These are phyloP conservation scores for Eurytoma adleriae DNA, from an alignment of 2,888 invertebrate genomes.

Conservation along the genomic window DNA sequence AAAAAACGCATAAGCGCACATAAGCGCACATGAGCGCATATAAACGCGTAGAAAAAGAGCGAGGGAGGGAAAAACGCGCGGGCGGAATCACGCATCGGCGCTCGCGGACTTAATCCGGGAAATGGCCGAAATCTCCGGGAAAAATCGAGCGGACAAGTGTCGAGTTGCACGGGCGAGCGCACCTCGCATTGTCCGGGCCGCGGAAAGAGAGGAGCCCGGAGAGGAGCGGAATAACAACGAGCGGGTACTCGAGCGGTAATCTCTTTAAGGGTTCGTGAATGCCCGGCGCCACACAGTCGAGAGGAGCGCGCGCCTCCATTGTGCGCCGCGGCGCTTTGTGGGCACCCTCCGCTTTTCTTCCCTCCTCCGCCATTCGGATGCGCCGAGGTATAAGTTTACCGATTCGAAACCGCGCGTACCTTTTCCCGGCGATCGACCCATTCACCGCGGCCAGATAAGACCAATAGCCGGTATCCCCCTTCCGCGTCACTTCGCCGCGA, in stretches of 20 bases:
- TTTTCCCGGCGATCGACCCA: constrained; percentile 46
- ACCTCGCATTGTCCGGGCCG: too few relatives aligned
- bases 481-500: background rate
- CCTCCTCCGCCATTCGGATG: background rate
- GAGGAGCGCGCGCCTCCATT: constrained; percentile 37
- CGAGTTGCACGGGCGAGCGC: constrained; percentile 31
- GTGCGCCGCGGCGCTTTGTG: constrained; percentile 21
- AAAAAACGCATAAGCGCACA: too few relatives aligned
- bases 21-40: too few relatives aligned
- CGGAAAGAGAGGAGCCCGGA: constrained; percentile 27
- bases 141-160: constrained; percentile 54
- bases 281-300: constrained; percentile 47
- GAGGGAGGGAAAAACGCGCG: background rate
- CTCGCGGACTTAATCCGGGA: constrained; percentile 29
- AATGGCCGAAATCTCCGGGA: constrained; percentile 34
- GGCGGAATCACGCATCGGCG: constrained; percentile 48
- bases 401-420: constrained; percentile 63
- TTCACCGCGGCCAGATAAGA: constrained; percentile 19
- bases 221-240: constrained; percentile 40
- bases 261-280: constrained; percentile 55
- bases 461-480: background rate
- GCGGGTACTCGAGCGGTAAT: constrained; percentile 54
- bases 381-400: constrained; percentile 66
- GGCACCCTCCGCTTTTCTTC: too few relatives aligned
- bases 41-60: too few relatives aligned